Evolutionary conservation across 2,113 vertebrate genomes (phyloP).

Genomic region (Esox niger): DNA sequence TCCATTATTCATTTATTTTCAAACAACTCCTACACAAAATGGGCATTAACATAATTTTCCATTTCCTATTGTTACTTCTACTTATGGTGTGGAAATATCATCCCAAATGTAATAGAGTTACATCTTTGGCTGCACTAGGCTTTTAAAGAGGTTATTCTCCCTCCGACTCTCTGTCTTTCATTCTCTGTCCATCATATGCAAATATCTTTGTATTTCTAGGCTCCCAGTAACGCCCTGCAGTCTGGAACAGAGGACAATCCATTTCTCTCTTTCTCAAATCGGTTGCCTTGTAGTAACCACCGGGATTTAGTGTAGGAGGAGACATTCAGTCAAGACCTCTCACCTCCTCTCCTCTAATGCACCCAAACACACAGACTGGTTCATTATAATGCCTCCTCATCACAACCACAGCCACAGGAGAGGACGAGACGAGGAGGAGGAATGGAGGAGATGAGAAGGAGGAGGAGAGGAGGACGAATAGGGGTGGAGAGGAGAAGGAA

Average conservation of each 20-base stretch:
- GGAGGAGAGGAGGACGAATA: neutral
- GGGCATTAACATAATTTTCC: no score
- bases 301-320: conserved; percentile 20
- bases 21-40: no score
- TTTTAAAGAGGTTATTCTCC: conserved; percentile 26
- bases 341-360: neutral
- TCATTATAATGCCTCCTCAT: conserved; percentile 2
- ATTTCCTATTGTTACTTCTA: no score
- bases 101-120: no score
- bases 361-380: conserved; percentile 5
- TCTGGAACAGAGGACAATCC: conserved; percentile 9
- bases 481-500: neutral
- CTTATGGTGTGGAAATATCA: no score
- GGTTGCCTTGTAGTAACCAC: neutral
- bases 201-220: conserved; percentile 44
- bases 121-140: no score
- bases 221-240: conserved; percentile 22
- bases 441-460: neutral
- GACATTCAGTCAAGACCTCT: conserved; percentile 18
- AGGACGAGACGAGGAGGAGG: neutral
- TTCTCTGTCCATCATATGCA: conserved; percentile 12
- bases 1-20: no score
- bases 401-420: neutral
- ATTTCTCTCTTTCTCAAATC: conserved; percentile 6
- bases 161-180: conserved; percentile 20